Base-by-base conservation (phyloP, 2,888 invertebrate genomes). In the Galerucella nymphaeae region DNA sequence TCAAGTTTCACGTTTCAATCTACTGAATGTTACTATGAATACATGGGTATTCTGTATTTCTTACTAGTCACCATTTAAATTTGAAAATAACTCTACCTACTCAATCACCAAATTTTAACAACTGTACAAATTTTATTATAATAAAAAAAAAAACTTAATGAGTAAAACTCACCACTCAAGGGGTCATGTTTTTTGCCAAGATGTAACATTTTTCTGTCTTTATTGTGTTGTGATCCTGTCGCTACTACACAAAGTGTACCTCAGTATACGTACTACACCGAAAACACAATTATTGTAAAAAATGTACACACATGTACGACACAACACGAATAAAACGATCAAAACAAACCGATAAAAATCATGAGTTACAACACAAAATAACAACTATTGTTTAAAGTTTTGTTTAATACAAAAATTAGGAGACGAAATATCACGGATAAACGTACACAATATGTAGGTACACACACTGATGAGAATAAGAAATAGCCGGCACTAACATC, bases 401-500 rank as follows among this genome's bases (percentile, higher is more conserved):
- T 59, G 14, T 38, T 38, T 30, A 38, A n/a, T 59, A 2, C 2
- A 59, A 41, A 41, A 41, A 41, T 59, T 59, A 38, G 16, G 23
- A 30, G 38, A 57, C 58, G 30, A 10, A 59, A 23, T 14, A 45
- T 14, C 20, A 23, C 16, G 6, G 59, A n/a, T 38, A 59, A 59
- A 59, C 59, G 30, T 38, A 38, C 30, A 18, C 61, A n/a, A n/a
- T n/a, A 59, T 18, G 11, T 18, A 62, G 13, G 8, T 18, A 65
- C 23, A 64, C 45, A 64, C 18, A 23, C 16, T 45, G 50, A 11
- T 23, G 30, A 50, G 10, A 23, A 64, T 16, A 16, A 69, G 57
- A 70, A 70, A 30, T 30, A 30, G 30, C 57, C 63, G 57, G 45
- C 70, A 64, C 61, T 42, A 42, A 38, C 59, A 41, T 62, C 42